Conservation (phyloP, 2,888 invertebrate species). For the Andrena bucephala region DNA sequence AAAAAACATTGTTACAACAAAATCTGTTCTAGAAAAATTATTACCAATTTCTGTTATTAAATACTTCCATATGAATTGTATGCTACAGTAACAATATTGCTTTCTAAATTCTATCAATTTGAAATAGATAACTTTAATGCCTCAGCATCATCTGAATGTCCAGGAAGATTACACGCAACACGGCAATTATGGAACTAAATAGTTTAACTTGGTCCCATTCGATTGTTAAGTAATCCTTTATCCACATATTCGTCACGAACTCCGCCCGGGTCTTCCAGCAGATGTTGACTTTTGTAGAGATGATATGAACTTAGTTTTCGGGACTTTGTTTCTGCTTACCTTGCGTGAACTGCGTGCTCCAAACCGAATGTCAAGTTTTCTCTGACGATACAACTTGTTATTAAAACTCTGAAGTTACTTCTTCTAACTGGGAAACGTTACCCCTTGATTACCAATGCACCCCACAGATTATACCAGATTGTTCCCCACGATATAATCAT, state of each 20-base stretch:
- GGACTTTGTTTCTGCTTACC: not conserved
- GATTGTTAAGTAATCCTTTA: slow-evolving; percentile 60
- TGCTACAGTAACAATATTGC: no score
- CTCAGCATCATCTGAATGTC: slow-evolving; percentile 15
- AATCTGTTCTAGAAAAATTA: no score
- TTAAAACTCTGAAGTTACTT: not conserved
- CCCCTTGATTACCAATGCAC: not conserved
- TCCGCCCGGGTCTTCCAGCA: slow-evolving; percentile 12
- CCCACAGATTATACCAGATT: not conserved
- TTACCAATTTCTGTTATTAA: no score
- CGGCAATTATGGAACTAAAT: slow-evolving; percentile 57
- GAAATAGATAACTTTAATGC: slow-evolving; percentile 18
- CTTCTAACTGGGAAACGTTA: not conserved
- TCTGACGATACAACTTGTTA: not conserved
- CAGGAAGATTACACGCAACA: slow-evolving; percentile 47
- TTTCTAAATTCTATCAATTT: no score
- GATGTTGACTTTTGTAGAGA: slow-evolving; percentile 17
- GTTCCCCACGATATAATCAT: not conserved
- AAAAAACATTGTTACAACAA: no score
- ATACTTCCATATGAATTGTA: no score
- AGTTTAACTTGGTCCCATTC: slow-evolving; percentile 59
- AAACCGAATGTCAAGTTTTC: slow-evolving; percentile 15
- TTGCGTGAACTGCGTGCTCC: not conserved
- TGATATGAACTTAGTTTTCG: slow-evolving; percentile 36
- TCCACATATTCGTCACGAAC: slow-evolving; percentile 23